These are phyloP conservation scores for Lagria hirta DNA, from an alignment of 2,888 invertebrate species.

Conservation along the genomic window DNA sequence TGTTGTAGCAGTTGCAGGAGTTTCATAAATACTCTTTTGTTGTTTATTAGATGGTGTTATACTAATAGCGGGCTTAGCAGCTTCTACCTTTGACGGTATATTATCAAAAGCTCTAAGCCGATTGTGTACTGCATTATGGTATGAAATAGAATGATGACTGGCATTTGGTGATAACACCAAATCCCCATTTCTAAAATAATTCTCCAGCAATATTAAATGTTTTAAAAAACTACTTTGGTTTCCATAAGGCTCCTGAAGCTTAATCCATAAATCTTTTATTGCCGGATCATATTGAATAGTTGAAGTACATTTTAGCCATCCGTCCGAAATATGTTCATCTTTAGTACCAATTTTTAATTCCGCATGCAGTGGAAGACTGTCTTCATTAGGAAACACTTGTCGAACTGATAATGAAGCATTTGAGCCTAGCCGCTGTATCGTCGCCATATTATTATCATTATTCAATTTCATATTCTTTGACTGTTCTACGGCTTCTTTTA, in stretches of 20 bases:
- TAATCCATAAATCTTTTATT: conserved; percentile 79
- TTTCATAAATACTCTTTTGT: conserved; percentile 43
- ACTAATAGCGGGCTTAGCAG: conserved; percentile 46
- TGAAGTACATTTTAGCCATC: conserved; percentile 80
- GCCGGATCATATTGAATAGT: conserved; percentile 80
- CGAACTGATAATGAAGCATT: conserved; percentile 83
- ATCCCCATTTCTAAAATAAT: conserved; percentile 81
- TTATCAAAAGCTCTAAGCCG: conserved; percentile 76
- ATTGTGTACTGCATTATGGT: conserved; percentile 79
- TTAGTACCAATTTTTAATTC: conserved; percentile 73
- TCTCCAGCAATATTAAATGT: conserved; percentile 78
- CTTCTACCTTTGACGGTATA: conserved; percentile 48
- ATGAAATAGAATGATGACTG: conserved; percentile 72
- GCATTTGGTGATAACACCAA: conserved; percentile 73
- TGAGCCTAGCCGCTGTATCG: conserved; percentile 69
- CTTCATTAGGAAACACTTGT: conserved; percentile 79
- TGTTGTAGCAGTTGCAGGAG: conserved; percentile 34
- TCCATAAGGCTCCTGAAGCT: conserved; percentile 82
- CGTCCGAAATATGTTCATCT: conserved; percentile 75
- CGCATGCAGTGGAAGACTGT: conserved; percentile 76
- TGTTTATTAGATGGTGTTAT: conserved; percentile 48
- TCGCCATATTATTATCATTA: conserved; percentile 60
- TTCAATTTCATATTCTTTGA: conserved; percentile 52
- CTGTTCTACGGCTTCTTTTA: conserved; percentile 43
- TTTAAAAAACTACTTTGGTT: conserved; percentile 83